Evolutionary conservation across 2,888 invertebrate genomes (phyloP).

Genomic region (Sturmia bella): DNA sequence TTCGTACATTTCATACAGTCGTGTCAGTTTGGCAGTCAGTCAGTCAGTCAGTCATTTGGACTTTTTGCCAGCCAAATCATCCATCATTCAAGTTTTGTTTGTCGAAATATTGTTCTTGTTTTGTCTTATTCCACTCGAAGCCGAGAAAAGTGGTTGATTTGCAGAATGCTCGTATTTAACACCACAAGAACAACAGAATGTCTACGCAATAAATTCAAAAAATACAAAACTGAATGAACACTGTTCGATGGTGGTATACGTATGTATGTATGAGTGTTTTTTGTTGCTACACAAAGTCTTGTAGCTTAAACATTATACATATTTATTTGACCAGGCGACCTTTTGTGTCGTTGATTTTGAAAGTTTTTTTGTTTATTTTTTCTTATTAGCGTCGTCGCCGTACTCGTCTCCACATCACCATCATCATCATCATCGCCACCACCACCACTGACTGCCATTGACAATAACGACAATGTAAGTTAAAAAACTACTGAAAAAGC

Average conservation of each 20-base stretch:
- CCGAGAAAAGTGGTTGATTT: conserved; percentile 65
- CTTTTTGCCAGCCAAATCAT: conserved; percentile 40
- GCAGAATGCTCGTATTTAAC: conserved; percentile 43
- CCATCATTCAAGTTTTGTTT: conserved; percentile 37
- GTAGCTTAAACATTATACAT: conserved; percentile 12
- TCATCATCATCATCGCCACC: background rate
- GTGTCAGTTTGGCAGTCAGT: no score
- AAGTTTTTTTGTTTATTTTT: conserved; percentile 17
- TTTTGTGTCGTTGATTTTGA: conserved; percentile 52
- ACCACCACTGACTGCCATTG: conserved; percentile 17
- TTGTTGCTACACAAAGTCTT: conserved; percentile 1
- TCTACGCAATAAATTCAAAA: conserved; percentile 15
- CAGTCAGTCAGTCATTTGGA: conserved; percentile 1
- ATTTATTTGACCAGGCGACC: conserved; percentile 64
- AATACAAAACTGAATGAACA: conserved; percentile 12
- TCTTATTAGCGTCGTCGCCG: conserved; percentile 20
- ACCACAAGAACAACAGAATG: conserved; percentile 19
- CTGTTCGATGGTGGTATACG: background rate
- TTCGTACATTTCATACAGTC: no score
- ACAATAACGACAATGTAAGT: conserved; percentile 52
- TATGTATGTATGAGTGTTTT: background rate
- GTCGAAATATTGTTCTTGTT: conserved; percentile 17
- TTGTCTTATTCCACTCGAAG: conserved; percentile 25
- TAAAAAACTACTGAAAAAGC: conserved; percentile 10
- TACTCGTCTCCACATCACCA: conserved; percentile 3